Percentiles rank a stretch among this genome's conserved stretches.
These are phyloP conservation scores for Drosophila nikananu DNA, from an alignment of 1,140 invertebrate genomes.

Conservation along the genomic window DNA sequence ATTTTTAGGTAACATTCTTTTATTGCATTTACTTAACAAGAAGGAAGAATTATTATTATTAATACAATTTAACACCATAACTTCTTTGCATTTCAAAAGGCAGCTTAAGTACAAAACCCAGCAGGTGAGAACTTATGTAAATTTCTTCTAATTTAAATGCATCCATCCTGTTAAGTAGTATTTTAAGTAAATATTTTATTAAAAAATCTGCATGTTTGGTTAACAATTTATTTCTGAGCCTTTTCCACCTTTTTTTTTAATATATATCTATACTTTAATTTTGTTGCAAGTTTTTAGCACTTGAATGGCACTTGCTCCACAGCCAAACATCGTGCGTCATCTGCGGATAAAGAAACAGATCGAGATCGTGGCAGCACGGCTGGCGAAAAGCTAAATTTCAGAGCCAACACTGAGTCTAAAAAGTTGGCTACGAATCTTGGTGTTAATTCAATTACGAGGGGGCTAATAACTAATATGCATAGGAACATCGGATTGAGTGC, in stretches of 20 bases:
- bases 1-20: background rate
- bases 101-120: background rate
- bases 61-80: background rate
- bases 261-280: background rate
- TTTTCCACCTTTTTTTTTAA: background rate
- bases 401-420: conserved; percentile 20
- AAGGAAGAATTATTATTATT: too few relatives aligned
- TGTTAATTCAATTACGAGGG: conserved; percentile 78
- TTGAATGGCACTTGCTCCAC: conserved; percentile 33
- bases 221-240: conserved; percentile 1
- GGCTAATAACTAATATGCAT: conserved; percentile 76
- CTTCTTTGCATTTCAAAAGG: background rate
- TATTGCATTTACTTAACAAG: background rate
- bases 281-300: conserved; percentile 64
- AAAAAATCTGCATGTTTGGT: conserved; percentile 4
- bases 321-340: conserved; percentile 52
- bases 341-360: conserved; percentile 23
- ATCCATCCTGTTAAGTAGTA: background rate
- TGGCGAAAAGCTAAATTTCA: conserved; percentile 15
- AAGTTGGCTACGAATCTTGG: conserved; percentile 35
- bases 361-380: conserved; percentile 27
- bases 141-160: conserved; percentile 36
- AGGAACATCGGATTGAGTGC: conserved; percentile 58
- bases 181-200: conserved; percentile 25
- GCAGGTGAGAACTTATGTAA: conserved; percentile 19